These are phyloP conservation scores for Mus caroli DNA, from an alignment of 2,797 vertebrate species.

Conservation along the genomic window DNA sequence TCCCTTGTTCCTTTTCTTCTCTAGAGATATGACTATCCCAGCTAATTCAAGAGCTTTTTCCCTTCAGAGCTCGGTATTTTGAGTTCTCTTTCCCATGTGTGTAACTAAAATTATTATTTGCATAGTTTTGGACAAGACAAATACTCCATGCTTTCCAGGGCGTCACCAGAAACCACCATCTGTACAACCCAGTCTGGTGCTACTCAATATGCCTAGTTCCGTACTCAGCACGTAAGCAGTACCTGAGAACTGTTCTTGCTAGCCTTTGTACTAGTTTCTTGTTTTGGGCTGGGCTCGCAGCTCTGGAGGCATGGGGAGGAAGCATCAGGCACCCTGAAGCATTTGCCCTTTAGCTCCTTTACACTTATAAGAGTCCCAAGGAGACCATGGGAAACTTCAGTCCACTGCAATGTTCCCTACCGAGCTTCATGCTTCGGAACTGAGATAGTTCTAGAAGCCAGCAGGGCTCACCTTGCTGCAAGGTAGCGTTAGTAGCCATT, in stretches of 20 bases:
- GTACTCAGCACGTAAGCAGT: not conserved
- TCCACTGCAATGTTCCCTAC: not conserved
- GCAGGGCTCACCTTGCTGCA: not conserved
- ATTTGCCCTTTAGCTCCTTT: not conserved
- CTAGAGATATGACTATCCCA: not conserved
- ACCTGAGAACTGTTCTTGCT: not conserved
- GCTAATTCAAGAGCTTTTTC: not conserved
- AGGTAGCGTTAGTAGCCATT: not conserved
- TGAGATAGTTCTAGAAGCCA: conserved; percentile 27
- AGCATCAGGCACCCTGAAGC: not conserved
- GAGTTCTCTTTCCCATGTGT: not conserved
- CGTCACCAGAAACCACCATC: not conserved
- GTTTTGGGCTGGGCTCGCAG: not conserved
- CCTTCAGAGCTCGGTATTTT: not conserved
- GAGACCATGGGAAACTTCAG: not conserved
- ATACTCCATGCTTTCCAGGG: not conserved
- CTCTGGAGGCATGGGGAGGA: not conserved
- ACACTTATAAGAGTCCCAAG: not conserved
- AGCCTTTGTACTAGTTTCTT: not conserved
- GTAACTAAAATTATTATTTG: not conserved
- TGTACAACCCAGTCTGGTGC: not conserved
- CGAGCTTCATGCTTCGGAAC: not conserved
- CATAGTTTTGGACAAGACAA: not conserved
- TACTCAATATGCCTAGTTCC: not conserved
- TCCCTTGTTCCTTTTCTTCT: not conserved